These are phyloP conservation scores for Megathymus violae DNA, from an alignment of 1,140 invertebrate species.

Conservation along the genomic window DNA sequence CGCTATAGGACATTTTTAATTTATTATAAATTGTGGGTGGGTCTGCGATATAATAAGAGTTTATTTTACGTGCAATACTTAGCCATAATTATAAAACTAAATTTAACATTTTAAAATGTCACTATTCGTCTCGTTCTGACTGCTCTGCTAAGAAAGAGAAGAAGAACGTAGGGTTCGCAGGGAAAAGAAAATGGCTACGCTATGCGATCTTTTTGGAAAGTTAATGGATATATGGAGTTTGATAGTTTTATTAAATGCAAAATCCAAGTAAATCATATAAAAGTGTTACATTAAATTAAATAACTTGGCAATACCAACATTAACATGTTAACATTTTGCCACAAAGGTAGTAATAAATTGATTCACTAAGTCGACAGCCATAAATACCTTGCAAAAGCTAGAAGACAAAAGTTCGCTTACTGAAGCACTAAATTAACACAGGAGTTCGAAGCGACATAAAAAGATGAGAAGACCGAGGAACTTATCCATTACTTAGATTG, in stretches of 20 bases:
- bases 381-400: neutral
- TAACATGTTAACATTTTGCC: no score
- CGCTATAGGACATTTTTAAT: neutral
- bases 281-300: no score
- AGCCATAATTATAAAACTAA: constrained; percentile 9
- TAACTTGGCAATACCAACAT: no score
- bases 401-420: constrained; percentile 37
- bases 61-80: constrained; percentile 15
- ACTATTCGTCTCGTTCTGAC: constrained; percentile 48
- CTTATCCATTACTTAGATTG: constrained; percentile 37
- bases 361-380: constrained; percentile 9
- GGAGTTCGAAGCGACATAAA: constrained; percentile 41
- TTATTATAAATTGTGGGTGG: constrained; percentile 13
- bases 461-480: constrained; percentile 35
- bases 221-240: neutral
- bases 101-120: constrained; percentile 17
- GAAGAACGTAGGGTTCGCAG: constrained; percentile 42
- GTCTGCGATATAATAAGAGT: neutral
- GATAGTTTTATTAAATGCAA: neutral
- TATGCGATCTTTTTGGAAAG: neutral
- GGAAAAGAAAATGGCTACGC: neutral
- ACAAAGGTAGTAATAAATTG: no score
- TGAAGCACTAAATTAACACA: constrained; percentile 43
- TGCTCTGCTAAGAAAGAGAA: constrained; percentile 53
- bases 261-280: no score